A percentile compares a stretch with the other conserved stretches of the same genome.
Evolutionary conservation across 2,888 invertebrate genomes (phyloP).

Genomic region (Thysanoteuthis rhombus): DNA sequence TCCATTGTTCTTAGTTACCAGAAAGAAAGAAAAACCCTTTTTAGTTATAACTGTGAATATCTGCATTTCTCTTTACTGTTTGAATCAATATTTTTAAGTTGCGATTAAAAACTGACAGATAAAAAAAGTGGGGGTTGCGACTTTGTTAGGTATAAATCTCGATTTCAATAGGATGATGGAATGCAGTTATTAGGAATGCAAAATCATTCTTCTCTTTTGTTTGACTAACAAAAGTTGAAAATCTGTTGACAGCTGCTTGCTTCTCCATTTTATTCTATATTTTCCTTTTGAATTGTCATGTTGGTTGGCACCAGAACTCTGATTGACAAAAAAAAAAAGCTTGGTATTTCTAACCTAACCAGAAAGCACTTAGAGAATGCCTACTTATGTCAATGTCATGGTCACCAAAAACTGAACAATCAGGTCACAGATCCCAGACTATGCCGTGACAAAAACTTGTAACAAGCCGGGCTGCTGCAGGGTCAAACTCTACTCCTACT

Average conservation of each 20-base stretch:
- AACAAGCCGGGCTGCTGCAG: too few species aligned
- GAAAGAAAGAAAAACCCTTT: not conserved
- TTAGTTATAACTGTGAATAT: not conserved
- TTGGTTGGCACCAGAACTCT: not conserved
- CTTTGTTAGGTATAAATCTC: not conserved
- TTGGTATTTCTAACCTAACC: not conserved
- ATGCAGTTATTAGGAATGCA: not conserved
- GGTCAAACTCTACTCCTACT: too few species aligned
- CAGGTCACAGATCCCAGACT: too few species aligned
- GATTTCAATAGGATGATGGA: not conserved
- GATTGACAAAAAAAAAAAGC: not conserved
- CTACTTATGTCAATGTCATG: too few species aligned
- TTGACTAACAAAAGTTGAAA: not conserved
- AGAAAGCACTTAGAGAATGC: too few species aligned
- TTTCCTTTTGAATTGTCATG: not conserved
- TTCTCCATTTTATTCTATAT: not conserved
- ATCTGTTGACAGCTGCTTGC: not conserved
- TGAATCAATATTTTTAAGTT: not conserved
- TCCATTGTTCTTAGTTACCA: not conserved
- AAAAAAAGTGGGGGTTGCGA: not conserved
- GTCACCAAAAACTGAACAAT: too few species aligned
- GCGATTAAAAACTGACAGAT: not conserved
- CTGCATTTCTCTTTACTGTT: not conserved
- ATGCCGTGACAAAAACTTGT: too few species aligned
- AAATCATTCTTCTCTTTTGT: not conserved